Base-by-base conservation (phyloP, 2,888 invertebrate genomes). In the Heterodera filipjevi region DNA sequence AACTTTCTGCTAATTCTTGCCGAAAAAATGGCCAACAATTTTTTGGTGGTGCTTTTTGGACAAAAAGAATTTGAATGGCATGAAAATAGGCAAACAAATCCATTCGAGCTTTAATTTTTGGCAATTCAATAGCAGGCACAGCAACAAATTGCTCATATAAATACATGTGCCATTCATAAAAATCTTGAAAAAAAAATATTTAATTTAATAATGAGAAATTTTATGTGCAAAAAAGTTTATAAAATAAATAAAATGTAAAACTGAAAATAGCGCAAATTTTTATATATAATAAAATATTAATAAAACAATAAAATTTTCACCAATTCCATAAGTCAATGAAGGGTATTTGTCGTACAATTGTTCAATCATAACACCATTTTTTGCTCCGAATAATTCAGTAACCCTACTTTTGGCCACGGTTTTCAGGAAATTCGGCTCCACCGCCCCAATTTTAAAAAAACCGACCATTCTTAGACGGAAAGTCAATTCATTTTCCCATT, bases 301-400 rank as follows among this genome's bases (percentile, higher is more conserved):
- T 39, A 39, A 39, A 6, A 6, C 39, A 39, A 39, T 12, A 16
- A 59, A 59, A 5, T n/a, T 3, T 10, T 39, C 22, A 59, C 59
- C 59, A 59, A 59, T 59, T 59, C 59, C 59, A n/a, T 59, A 59
- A 8, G 59, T 59, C 5, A 59, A 59, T n/a, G 3, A 1, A n/a
- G 59, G 59, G 22, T 59, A 59, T 59, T n/a, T 59, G 59, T 59
- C 22, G 59, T 59, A 59, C 22, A 59, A 59, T 59, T 27, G 59
- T n/a, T n/a, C 6, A 22, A n/a, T 2, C 8, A n/a, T n/a, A 10
- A 27, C 27, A 6, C 8, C 27, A 59, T 59, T 59, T 59, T 59
- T 59, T n/a, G 5, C 22, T 10, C 59, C 59, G 6, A 59, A n/a
- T 27, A 59, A 22, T 59, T 59, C 59, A 22, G 5, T 22, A 19